Conservation (phyloP, 2,113 vertebrate genomes). For the Ornithorhynchus anatinus region DNA sequence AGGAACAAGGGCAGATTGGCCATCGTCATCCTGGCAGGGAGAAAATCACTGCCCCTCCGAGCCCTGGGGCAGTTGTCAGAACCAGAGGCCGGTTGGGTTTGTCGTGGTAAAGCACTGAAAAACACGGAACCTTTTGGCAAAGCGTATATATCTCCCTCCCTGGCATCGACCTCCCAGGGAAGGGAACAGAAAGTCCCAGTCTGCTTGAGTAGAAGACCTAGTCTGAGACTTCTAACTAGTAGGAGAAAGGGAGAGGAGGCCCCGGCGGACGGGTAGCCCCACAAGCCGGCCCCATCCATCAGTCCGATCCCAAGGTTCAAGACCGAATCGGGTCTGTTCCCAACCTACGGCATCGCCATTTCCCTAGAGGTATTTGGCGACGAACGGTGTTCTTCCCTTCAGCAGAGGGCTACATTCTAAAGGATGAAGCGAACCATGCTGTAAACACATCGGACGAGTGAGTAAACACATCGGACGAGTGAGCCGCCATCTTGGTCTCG, state of each 20-base stretch:
- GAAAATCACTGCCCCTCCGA: neutral
- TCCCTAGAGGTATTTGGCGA: constrained; percentile 58
- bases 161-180: neutral
- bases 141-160: constrained; percentile 20
- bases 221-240: too few species aligned
- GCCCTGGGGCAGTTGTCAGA: neutral
- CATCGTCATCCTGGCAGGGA: neutral
- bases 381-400: constrained; percentile 58
- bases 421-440: constrained; percentile 59
- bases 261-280: neutral
- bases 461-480: constrained; percentile 67
- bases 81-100: neutral
- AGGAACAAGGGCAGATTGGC: neutral
- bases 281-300: neutral
- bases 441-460: constrained; percentile 68
- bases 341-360: constrained; percentile 24
- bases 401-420: constrained; percentile 59
- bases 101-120: neutral
- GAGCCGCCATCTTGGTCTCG: constrained; percentile 61
- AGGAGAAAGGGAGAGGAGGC: neutral
- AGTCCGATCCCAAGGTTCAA: neutral
- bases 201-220: neutral
- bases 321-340: neutral
- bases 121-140: constrained; percentile 29
- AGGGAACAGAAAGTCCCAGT: neutral